Evolutionary conservation across 2,113 vertebrate genomes (phyloP).

Genomic region (rabbit (Oryctolagus cuniculus)): mOryCun1.1 NC_091442.1:10371501-10372000

Average conservation of each 20-base stretch:
- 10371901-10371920: neutral
- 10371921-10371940: neutral
- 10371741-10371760: neutral
- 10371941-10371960: neutral
- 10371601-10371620: accelerated
- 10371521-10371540: neutral
- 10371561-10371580: neutral
- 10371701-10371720: neutral
- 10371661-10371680: neutral
- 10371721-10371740: neutral
- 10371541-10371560: neutral
- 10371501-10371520: slow-evolving; percentile 24
- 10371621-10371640: slow-evolving; percentile 31
- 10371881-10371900: neutral
- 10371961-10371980: neutral
- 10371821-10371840: too few species aligned
- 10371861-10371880: neutral
- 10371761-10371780: neutral
- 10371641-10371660: slow-evolving; percentile 10
- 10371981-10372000: neutral
- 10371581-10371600: slow-evolving; percentile 3
- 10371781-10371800: too few species aligned
- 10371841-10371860: too few species aligned
- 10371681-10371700: neutral
- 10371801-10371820: too few species aligned